Evolutionary conservation across 2,113 vertebrate species (phyloP), one percentile per base, ranked within the genome.

Genomic region (Damaliscus lunatus): DNA sequence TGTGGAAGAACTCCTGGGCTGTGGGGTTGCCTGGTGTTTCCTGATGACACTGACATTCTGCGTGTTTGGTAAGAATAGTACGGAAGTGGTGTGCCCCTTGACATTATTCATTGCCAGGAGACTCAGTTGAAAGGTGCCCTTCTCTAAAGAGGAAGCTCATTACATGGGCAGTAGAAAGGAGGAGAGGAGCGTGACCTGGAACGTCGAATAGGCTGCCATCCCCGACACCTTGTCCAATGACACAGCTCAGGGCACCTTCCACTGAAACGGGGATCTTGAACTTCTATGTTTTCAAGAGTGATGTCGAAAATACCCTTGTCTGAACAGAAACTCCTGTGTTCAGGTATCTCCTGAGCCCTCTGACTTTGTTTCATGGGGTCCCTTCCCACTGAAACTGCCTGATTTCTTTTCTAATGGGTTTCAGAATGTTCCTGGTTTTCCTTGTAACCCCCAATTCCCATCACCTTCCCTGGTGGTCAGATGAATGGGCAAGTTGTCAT

Each of bases 41-140:
- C 2, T 23, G 74, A 7, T 55, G 55, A 23, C 21, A 84, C 4
- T 5, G 11, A 84, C 4, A 1, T 11, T 78, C 40, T 48, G 48
- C 3, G n/a, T 21, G 55, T 74, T 48, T 27, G 53, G 36, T 36
- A 52, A 67, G 36, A 46, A n/a, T 4, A 17, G 12, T 7, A 7
- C 1, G 2, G 1, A 57, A 43, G 9, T 1, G 31, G 50, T 1
- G 6, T 5, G 15, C 1, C 6, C 7, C 29, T n/a, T 53, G 17
- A 25, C 25, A 2, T 4, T 40, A 15, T 88, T 7, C 19, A n/a
- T 50, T 10, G 3, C 29, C 23, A 23, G 16, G 23, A 62, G 64
- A 88, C 27, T 7, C 40, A 3, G 12, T 36, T 23, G 78, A 7
- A 46, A 59, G 19, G 29, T 46, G 33, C 19, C 29, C n/a, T 53